Conservation (phyloP, 2,113 vertebrate genomes). For the Pteronura brasiliensis region DNA sequence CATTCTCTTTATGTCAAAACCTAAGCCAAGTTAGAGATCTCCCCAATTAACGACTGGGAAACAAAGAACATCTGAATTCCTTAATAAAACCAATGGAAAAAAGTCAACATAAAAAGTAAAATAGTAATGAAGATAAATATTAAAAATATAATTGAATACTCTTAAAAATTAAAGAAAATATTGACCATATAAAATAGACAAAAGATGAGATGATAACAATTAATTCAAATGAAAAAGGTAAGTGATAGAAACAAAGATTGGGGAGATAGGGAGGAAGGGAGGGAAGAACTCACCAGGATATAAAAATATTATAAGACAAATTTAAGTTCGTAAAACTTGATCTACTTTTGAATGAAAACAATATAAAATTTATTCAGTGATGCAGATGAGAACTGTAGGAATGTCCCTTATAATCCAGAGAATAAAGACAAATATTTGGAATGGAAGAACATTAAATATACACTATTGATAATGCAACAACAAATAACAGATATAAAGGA, state of each 20-base stretch:
- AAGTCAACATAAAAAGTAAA: neutral
- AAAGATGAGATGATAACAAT: neutral
- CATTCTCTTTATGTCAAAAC: neutral
- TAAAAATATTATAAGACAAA: neutral
- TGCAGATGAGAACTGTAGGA: neutral
- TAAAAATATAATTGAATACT: neutral
- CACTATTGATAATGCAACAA: neutral
- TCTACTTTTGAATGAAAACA: neutral
- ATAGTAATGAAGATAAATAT: neutral
- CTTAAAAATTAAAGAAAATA: neutral
- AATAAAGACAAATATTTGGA: neutral
- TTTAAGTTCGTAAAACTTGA: neutral
- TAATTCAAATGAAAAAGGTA: neutral
- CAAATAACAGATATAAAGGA: neutral
- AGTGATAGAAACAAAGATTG: neutral
- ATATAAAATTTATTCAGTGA: neutral
- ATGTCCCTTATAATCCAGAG: neutral
- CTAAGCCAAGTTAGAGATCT: neutral
- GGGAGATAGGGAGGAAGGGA: neutral
- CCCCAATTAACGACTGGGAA: neutral
- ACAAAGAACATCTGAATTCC: neutral
- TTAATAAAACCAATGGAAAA: neutral
- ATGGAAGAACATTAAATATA: neutral
- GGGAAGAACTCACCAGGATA: neutral
- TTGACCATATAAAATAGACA: neutral